Conservation (phyloP, 2,888 invertebrate genomes). For the Candidula unifasciata region DNA sequence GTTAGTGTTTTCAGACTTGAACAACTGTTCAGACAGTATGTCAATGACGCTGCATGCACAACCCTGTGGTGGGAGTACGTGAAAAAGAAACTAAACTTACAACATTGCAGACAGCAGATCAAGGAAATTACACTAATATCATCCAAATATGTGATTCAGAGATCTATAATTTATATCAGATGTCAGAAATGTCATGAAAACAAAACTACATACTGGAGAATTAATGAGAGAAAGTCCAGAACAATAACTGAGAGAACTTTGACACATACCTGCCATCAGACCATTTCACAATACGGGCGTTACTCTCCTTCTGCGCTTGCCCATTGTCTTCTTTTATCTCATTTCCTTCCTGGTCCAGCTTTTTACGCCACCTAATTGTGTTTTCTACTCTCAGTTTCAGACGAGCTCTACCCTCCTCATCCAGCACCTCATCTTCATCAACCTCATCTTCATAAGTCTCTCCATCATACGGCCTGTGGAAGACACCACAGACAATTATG, state of each 20-base stretch:
- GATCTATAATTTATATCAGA: too few relatives aligned
- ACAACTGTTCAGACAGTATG: too few relatives aligned
- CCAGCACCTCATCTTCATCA: constrained; percentile 97
- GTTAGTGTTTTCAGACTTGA: too few relatives aligned
- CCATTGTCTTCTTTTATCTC: constrained; percentile 81
- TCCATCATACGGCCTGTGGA: constrained; percentile 90
- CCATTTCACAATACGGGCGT: constrained; percentile 96
- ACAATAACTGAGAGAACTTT: neutral
- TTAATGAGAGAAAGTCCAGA: neutral
- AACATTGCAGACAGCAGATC: too few relatives aligned
- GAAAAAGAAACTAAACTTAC: too few relatives aligned
- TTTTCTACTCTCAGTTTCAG: constrained; percentile 87
- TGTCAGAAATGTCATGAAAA: too few relatives aligned
- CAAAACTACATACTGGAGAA: neutral
- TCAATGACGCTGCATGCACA: too few relatives aligned
- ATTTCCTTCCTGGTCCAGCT: constrained; percentile 82
- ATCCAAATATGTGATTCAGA: too few relatives aligned
- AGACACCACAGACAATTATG: neutral
- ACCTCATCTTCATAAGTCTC: constrained; percentile 98
- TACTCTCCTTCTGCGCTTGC: constrained; percentile 91
- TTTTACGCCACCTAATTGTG: constrained; percentile 95
- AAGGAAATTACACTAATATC: too few relatives aligned
- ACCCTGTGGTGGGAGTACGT: too few relatives aligned
- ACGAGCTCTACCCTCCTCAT: constrained; percentile 96
- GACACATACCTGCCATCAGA: constrained; percentile 86